Percentiles rank a stretch among this genome's conserved stretches.
phyloP scores from a whole-genome alignment of 2,888 invertebrate species.

The Drosophila ustulata region DNA sequence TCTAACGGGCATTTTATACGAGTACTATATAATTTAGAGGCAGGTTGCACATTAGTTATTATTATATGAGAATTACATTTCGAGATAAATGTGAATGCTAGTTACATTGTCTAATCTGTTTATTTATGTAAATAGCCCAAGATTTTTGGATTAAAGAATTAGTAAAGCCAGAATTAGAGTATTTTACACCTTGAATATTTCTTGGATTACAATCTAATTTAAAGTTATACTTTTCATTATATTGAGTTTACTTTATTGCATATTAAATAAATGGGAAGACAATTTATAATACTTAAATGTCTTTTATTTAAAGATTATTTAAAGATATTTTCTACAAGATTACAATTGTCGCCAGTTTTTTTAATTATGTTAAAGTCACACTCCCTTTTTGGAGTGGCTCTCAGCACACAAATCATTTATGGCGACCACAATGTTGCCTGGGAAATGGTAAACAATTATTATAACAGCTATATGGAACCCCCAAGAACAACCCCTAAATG shows the following conservation, averaged over 20 bases:
- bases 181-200: too few relatives aligned
- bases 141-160: too few relatives aligned
- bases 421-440: not conserved
- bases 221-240: too few relatives aligned
- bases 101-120: too few relatives aligned
- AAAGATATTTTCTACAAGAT: not conserved
- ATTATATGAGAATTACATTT: not conserved
- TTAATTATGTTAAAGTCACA: not conserved
- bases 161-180: too few relatives aligned
- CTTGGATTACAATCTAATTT: too few relatives aligned
- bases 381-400: not conserved
- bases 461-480: not conserved
- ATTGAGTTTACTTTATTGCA: too few relatives aligned
- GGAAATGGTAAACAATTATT: not conserved
- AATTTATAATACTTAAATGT: not conserved
- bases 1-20: not conserved
- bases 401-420: not conserved
- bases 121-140: too few relatives aligned
- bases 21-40: not conserved
- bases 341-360: not conserved
- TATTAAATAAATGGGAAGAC: too few relatives aligned
- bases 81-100: not conserved
- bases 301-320: not conserved
- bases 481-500: slow-evolving; percentile 10
- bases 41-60: not conserved